Evolutionary conservation across 2,113 vertebrate genomes (phyloP).

Genomic region (Salvelinus sp.): DNA sequence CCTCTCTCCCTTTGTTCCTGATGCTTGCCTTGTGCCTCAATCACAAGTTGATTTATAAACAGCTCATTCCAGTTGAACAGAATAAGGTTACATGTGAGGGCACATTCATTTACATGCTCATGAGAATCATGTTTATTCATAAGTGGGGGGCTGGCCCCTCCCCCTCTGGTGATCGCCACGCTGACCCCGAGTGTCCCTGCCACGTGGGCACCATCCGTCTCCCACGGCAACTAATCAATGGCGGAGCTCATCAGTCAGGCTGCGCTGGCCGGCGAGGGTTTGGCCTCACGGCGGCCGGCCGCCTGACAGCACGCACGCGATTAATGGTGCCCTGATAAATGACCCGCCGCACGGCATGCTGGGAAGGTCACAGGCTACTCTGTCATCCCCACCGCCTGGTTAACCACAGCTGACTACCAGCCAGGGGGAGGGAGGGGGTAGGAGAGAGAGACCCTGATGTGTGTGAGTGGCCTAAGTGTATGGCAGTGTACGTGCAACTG

Average conservation of each 20-base stretch:
- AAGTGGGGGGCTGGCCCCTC: conserved; percentile 44
- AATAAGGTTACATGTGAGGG: conserved; percentile 65
- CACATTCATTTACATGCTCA: conserved; percentile 68
- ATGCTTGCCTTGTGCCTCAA: background rate
- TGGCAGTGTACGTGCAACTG: too few relatives aligned
- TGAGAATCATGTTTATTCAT: conserved; percentile 74
- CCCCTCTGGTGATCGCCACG: conserved; percentile 71
- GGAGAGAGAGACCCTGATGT: too few relatives aligned
- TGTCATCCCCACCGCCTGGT: conserved; percentile 59
- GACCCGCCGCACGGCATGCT: conserved; percentile 67
- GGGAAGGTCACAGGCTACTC: conserved; percentile 74
- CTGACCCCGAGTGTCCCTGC: conserved; percentile 90
- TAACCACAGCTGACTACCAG: conserved; percentile 8
- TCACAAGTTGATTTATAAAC: conserved; percentile 44
- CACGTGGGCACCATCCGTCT: conserved; percentile 93
- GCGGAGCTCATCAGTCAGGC: conserved; percentile 89
- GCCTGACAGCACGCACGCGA: conserved; percentile 60
- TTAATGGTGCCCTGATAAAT: conserved; percentile 88
- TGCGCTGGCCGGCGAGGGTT: conserved; percentile 68
- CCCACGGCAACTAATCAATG: conserved; percentile 94
- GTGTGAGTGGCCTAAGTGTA: too few relatives aligned
- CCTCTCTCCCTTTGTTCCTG: background rate
- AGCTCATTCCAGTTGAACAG: conserved; percentile 67
- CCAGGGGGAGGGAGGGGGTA: too few relatives aligned
- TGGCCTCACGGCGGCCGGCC: conserved; percentile 42